Base-by-base conservation (phyloP, 2,113 vertebrate genomes). In the Clarias gariepinus region DNA sequence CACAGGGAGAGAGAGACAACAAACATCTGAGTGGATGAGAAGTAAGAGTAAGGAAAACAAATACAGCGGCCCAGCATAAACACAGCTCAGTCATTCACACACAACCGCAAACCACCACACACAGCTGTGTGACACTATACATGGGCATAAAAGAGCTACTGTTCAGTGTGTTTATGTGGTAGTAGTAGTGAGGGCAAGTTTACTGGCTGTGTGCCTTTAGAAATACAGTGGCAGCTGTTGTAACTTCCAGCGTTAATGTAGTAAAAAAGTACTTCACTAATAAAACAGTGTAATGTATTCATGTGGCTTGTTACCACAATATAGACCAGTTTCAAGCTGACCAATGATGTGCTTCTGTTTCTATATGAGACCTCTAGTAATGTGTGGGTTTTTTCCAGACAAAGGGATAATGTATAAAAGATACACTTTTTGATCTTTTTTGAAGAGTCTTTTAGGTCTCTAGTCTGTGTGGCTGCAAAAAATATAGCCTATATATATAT, bases 101-200 rank as follows among this genome's bases (percentile, higher is more conserved):
- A 85, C 61, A 83, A 76, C 71, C 71, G 41, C 76, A 85, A 80
- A 85, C 57, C 77, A 23, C 58, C 57, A 87, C 60, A 85, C 86
- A 89, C 89, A 88, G 78, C 69, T 85, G 83, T 80, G 76, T 64
- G 77, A 86, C 57, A 77, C 81, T 74, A 84, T 81, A 86, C 77
- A 84, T 57, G 58, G 68, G 57, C 58, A 84, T 81, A 81, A 83
- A 79, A 60, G 33, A 84, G 58, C 66, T 52, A 76, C 69, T 84
- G 82, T 71, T 82, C 74, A 28, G 53, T 3, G 78, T 87, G 68
- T 87, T 86, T 84, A 80, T 82, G 64, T 36, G 85, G 11, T 58
- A 80, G 63, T 74, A 74, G 63, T 74, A 74, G 82, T 57, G 66
- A 83, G 82, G 2, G 25, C 16, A 18, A 30, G 9, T 36, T 83